Conservation (phyloP, 2,797 vertebrate genomes). For the Staurois parvus region DNA sequence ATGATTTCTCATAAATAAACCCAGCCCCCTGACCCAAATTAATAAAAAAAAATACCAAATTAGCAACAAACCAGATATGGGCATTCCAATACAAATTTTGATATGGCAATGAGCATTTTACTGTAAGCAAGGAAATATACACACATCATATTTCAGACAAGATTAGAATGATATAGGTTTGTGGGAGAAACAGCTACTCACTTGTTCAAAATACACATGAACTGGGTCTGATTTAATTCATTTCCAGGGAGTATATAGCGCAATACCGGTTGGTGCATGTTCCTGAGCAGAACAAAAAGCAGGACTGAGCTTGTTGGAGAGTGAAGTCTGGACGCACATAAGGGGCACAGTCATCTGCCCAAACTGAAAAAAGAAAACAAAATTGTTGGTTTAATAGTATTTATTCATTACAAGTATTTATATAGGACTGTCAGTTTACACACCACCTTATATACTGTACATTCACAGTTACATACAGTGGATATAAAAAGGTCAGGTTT, state of each 20-base stretch:
- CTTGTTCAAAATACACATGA: conserved; percentile 21
- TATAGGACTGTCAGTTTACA: too few relatives aligned
- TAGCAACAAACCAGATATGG: too few relatives aligned
- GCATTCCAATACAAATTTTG: too few relatives aligned
- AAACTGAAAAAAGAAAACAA: not conserved
- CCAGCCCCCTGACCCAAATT: too few relatives aligned
- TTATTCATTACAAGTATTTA: too few relatives aligned
- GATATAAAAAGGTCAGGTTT: too few relatives aligned
- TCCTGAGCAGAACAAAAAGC: not conserved
- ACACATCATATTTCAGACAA: not conserved
- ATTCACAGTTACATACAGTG: too few relatives aligned
- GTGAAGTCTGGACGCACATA: conserved; percentile 12
- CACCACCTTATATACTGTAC: too few relatives aligned
- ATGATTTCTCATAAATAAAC: too few relatives aligned
- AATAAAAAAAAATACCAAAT: too few relatives aligned
- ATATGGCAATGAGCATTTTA: too few relatives aligned
- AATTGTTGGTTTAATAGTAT: not conserved
- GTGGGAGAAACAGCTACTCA: conserved; percentile 53
- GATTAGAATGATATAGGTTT: conserved; percentile 65
- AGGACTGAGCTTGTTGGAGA: not conserved
- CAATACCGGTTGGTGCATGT: not conserved
- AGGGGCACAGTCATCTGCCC: conserved; percentile 9
- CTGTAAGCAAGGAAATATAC: too few relatives aligned
- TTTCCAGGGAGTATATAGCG: not conserved
- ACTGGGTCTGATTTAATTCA: not conserved